phyloP scores from a whole-genome alignment of 2,113 vertebrate genomes.

The Progne subis region DNA sequence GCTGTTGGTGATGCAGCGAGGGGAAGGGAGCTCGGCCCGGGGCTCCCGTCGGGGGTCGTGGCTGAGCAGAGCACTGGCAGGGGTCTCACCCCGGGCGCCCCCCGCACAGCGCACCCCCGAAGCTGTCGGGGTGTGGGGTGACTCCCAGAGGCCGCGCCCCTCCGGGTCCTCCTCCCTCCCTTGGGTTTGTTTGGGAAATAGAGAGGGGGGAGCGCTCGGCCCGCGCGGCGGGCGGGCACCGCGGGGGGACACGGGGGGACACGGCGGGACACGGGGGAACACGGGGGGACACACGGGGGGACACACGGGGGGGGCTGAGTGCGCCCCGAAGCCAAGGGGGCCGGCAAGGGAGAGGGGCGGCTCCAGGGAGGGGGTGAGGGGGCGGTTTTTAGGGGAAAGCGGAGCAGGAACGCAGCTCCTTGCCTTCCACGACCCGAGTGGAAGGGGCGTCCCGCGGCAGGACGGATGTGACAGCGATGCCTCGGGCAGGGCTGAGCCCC shows the following conservation, averaged over 20 bases:
- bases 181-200: not conserved
- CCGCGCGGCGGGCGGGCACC: too few relatives aligned
- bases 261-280: too few relatives aligned
- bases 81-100: not conserved
- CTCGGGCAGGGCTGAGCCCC: not conserved
- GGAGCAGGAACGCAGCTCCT: not conserved
- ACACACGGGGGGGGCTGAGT: too few relatives aligned
- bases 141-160: too few relatives aligned
- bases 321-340: not conserved
- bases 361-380: not conserved
- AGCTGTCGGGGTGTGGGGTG: not conserved
- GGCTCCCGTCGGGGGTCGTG: not conserved
- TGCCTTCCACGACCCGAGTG: not conserved
- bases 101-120: not conserved
- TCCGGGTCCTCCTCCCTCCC: not conserved
- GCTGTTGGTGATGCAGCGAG: not conserved
- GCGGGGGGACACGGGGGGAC: not conserved
- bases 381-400: rapidly evolving
- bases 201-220: not conserved
- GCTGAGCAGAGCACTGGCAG: not conserved
- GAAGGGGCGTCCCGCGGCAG: not conserved
- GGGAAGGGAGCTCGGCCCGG: not conserved
- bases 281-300: too few relatives aligned
- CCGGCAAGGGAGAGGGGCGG: not conserved
- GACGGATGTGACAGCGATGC: not conserved